Conservation (phyloP, 2,888 invertebrate genomes). For the Brenthis daphne region DNA sequence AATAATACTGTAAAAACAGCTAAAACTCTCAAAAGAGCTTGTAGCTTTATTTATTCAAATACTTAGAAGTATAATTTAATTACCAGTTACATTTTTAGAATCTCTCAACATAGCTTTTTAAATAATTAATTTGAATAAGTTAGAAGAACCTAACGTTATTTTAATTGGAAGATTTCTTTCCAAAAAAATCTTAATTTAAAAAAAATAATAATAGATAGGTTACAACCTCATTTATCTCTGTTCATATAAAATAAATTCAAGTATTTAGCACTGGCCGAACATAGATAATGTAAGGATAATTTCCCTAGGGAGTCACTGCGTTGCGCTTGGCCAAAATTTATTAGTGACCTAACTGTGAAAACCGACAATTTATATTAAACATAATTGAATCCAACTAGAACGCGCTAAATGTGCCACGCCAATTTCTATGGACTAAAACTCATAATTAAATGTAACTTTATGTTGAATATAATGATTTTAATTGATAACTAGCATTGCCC, state of each 20-base stretch:
- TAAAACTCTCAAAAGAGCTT: no score
- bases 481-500: no score
- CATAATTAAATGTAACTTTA: neutral
- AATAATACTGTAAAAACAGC: no score
- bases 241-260: conserved; percentile 7
- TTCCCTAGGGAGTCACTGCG: conserved; percentile 20
- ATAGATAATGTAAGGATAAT: conserved; percentile 22
- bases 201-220: no score
- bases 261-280: conserved; percentile 19
- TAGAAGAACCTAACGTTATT: no score
- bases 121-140: no score
- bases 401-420: neutral
- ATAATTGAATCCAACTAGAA: conserved; percentile 19
- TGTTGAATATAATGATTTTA: neutral
- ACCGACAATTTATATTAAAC: conserved; percentile 18
- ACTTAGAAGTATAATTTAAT: no score
- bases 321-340: conserved; percentile 20
- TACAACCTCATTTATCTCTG: neutral
- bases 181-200: no score
- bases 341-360: conserved; percentile 15
- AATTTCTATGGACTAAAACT: neutral
- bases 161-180: no score
- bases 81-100: no score
- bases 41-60: no score
- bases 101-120: no score